Base-by-base conservation (phyloP, 2,888 invertebrate species). In the Volucella zonaria region DNA sequence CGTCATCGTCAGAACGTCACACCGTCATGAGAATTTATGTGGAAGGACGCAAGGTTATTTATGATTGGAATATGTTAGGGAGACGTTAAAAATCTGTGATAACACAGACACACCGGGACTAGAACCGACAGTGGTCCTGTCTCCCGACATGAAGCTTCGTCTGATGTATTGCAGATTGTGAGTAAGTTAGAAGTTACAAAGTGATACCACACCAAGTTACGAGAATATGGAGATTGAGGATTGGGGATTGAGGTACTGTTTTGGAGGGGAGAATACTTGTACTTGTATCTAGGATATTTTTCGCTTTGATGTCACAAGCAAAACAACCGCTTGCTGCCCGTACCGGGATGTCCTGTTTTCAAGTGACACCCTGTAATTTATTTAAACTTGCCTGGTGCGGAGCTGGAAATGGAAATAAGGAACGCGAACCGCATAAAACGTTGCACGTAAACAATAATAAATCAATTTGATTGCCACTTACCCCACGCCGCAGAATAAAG, bases 391-490 rank as follows among this genome's bases (percentile, higher is more conserved):
- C 31, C 52, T 45, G 68, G 9, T 42, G 70, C 59, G 66, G 80
- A 76, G 76, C 31, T 31, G 6, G 31, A 31, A 31, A 31, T 31
- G 31, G 31, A 31, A 31, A 31, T 31, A 31, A 31, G 81, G 81
- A 73, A 80, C 62, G 71, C 52, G 64, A 49, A 67, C 56, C 66
- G 42, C 54, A 75, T n/a, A 45, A 59, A 75, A 45, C 66, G 43
- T 18, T 82, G 70, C 82, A 75, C 83, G 83, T 83, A 80, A 83
- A 80, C 83, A 83, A 83, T 85, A 85, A 85, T 85, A 85, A 85
- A 85, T 85, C 85, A 85, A 85, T 85, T 81, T 85, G 85, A 85
- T 85, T 76, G 81, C 81, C 81, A 76, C 81, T 79, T 83, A 68
- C 56, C 64, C 23, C 62, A 11, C 45, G 0, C 58, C 10, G 75